Evolutionary conservation across 2,113 vertebrate species (phyloP).

Genomic region (Lasiurus cinereus): DNA sequence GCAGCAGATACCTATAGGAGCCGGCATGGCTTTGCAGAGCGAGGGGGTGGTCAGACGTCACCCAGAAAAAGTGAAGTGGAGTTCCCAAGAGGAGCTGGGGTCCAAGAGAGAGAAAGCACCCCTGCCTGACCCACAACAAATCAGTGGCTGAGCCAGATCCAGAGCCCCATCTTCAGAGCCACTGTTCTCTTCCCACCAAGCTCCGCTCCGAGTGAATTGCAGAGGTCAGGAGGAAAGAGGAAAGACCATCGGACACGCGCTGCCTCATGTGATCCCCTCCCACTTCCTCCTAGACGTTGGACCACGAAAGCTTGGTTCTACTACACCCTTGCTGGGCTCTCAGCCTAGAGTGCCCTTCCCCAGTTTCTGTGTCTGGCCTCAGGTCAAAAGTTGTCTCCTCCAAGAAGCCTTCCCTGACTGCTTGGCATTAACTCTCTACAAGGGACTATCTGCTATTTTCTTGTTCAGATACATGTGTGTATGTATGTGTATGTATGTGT

Average conservation of each 20-base stretch:
- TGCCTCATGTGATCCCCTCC: no score
- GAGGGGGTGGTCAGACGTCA: neutral
- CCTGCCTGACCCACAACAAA: neutral
- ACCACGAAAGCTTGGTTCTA: neutral
- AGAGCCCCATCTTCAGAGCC: neutral
- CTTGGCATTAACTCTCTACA: neutral
- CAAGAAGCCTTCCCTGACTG: neutral
- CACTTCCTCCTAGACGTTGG: neutral
- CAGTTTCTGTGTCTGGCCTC: neutral
- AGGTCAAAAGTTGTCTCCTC: neutral
- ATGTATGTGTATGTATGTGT: neutral
- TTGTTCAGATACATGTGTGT: neutral
- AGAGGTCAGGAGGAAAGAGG: neutral
- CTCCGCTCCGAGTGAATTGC: rapidly evolving
- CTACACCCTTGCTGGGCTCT: neutral
- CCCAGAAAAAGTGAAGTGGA: neutral
- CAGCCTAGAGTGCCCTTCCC: neutral
- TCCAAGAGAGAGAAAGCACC: neutral
- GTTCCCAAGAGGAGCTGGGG: neutral
- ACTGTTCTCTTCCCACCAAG: neutral
- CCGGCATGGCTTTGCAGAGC: neutral
- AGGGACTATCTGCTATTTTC: neutral
- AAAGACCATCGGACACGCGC: neutral
- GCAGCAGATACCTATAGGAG: neutral
- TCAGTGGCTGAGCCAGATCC: neutral